These are phyloP conservation scores for Epsilonema sp. DNA, from an alignment of 2,888 invertebrate species.

Conservation along the genomic window DNA sequence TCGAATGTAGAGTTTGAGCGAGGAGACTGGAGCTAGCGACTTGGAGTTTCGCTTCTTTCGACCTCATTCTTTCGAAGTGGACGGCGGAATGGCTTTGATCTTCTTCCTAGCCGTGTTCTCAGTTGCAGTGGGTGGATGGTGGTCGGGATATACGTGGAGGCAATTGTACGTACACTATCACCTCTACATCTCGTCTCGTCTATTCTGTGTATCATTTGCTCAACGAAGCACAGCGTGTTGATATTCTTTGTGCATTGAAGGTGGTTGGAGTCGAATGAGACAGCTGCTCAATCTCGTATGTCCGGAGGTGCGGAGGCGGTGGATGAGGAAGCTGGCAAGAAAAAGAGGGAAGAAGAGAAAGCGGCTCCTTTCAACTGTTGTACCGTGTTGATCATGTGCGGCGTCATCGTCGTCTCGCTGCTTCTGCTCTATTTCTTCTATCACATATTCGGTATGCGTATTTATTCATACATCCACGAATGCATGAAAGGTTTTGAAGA, in stretches of 20 bases:
- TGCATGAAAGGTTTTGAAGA: too few species aligned
- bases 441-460: conserved; percentile 10
- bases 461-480: neutral
- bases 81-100: conserved; percentile 16
- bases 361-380: conserved; percentile 11
- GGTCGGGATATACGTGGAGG: conserved; percentile 11
- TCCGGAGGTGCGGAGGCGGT: neutral
- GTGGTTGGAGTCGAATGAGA: too few species aligned
- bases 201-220: too few species aligned
- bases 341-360: too few species aligned
- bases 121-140: conserved; percentile 18
- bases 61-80: conserved; percentile 13
- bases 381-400: conserved; percentile 14
- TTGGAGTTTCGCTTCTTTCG: conserved; percentile 15
- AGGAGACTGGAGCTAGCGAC: neutral
- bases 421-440: conserved; percentile 22
- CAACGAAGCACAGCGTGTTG: too few species aligned
- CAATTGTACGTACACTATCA: conserved; percentile 2
- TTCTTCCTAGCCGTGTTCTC: conserved; percentile 21
- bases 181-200: too few species aligned
- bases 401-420: conserved; percentile 16
- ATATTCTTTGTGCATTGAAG: too few species aligned
- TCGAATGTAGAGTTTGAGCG: neutral
- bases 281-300: too few species aligned
- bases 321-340: neutral